Evolutionary conservation across 2,888 invertebrate genomes (phyloP), one percentile per base, ranked within the genome.

Genomic region (Mylabris sibirica): DNA sequence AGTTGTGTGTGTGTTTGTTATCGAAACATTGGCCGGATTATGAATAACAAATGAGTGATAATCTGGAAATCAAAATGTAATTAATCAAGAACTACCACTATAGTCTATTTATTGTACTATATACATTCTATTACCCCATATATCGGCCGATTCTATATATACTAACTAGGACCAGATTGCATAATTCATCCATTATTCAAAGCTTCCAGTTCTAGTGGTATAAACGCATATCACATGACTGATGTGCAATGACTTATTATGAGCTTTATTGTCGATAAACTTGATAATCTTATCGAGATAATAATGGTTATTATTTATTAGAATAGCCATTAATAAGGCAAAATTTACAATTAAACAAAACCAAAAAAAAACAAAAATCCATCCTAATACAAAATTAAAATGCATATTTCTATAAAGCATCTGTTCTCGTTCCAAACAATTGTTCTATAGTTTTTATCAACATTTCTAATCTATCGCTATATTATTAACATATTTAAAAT

Each of bases 51-150:
- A 77, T 76, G 78, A 76, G 78, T 78, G 82, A 83, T 83, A 83
- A 84, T 83, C 84, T 81, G 77, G 73, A 80, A 82, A 84, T 84
- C 82, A 83, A 83, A 84, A 78, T 77, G 82, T 80, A 83, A 84
- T 84, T 84, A 83, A 84, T 84, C 83, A 84, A 78, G 77, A 69
- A 78, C 78, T 11, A 49, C 49, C 49, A 49, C 78, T 75, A 76
- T 75, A 70, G 77, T 73, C 71, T 76, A 81, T 44, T 82, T 82
- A 80, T 30, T 30, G 30, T 30, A 8, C 30, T 30, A 79, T 81
- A 82, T 82, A 82, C 79, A 78, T 76, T 76, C 73, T 77, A 49
- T 49, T 49, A 49, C 49, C 20, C 49, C 20, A 20, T 49, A 49
- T 49, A 30, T 49, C 20, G 49, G 2, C 11, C 20, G 5, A 4